Conservation (phyloP, 2,797 vertebrate species). For the Semotilus atromaculatus region DNA sequence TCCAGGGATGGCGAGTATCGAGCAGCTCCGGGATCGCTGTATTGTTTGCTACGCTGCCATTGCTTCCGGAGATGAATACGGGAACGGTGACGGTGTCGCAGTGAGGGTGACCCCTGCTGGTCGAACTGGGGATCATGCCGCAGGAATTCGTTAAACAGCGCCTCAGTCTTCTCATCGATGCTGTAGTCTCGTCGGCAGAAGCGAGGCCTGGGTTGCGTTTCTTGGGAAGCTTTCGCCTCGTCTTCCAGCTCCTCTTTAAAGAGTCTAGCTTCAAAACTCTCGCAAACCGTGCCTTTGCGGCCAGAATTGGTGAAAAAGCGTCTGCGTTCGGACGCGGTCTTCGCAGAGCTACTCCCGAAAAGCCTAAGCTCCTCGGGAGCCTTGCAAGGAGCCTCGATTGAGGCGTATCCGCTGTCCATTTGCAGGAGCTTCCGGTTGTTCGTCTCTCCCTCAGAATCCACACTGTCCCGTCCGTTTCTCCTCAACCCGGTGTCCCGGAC, state of each 20-base stretch:
- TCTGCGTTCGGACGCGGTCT: slow-evolving; percentile 87
- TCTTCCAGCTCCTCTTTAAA: slow-evolving; percentile 82
- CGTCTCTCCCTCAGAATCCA: slow-evolving; percentile 70
- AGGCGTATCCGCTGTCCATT: slow-evolving; percentile 98
- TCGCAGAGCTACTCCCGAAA: slow-evolving; percentile 76
- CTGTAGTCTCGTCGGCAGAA: slow-evolving; percentile 94
- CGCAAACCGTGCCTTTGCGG: slow-evolving; percentile 86
- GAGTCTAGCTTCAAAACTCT: slow-evolving; percentile 82
- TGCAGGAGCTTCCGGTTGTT: slow-evolving; percentile 91
- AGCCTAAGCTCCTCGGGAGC: slow-evolving; percentile 82
- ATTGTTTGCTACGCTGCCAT: slow-evolving; percentile 94
- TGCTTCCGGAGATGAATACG: slow-evolving; percentile 91
- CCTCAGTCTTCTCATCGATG: slow-evolving; percentile 96
- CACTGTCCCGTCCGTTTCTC: slow-evolving; percentile 66
- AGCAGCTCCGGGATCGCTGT: slow-evolving; percentile 89
- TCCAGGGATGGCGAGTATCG: slow-evolving; percentile 76
- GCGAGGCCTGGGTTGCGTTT: slow-evolving; percentile 58
- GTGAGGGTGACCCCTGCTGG: slow-evolving; percentile 80
- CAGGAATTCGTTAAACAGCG: slow-evolving; percentile 94
- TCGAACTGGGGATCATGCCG: slow-evolving; percentile 95
- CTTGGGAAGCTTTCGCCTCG: slow-evolving; percentile 31
- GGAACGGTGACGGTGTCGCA: slow-evolving; percentile 85
- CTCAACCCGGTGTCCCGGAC: slow-evolving; percentile 63
- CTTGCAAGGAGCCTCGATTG: slow-evolving; percentile 90
- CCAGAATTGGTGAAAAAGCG: slow-evolving; percentile 87